Percentiles rank a stretch among this genome's conserved stretches.
These are phyloP conservation scores for Theretra japonica DNA, from an alignment of 2,888 invertebrate species.

Conservation along the genomic window DNA sequence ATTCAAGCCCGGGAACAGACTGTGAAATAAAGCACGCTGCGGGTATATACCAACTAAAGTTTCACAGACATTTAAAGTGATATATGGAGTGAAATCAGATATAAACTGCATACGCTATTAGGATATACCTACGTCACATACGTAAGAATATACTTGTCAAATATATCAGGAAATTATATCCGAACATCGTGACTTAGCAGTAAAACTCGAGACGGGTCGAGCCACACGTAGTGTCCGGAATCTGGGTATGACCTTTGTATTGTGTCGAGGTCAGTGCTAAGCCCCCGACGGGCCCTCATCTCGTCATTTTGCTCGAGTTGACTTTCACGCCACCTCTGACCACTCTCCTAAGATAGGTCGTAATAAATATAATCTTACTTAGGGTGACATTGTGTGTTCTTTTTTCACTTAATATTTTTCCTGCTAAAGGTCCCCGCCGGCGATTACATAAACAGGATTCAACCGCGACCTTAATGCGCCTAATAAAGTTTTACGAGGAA, in stretches of 20 bases:
- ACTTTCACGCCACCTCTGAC: slow-evolving; percentile 54
- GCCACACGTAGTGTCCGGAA: slow-evolving; percentile 20
- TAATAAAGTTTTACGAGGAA: slow-evolving; percentile 84
- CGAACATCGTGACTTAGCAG: not conserved
- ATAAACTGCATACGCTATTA: not conserved
- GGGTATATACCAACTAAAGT: slow-evolving; percentile 23
- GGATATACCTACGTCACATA: not conserved
- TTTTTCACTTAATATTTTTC: slow-evolving; percentile 84
- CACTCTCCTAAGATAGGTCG: slow-evolving; percentile 54
- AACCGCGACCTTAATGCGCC: slow-evolving; percentile 84
- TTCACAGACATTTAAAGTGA: slow-evolving; percentile 10
- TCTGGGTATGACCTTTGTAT: slow-evolving; percentile 19
- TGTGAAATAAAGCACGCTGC: slow-evolving; percentile 45
- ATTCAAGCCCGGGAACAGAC: slow-evolving; percentile 59
- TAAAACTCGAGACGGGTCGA: slow-evolving; percentile 4
- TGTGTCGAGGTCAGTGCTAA: slow-evolving; percentile 37
- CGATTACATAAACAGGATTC: slow-evolving; percentile 85
- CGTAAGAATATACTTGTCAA: not conserved
- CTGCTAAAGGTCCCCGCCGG: slow-evolving; percentile 80
- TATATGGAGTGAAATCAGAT: slow-evolving; percentile 20
- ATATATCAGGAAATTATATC: not conserved
- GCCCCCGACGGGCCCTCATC: slow-evolving; percentile 49
- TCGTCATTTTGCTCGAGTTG: slow-evolving; percentile 51
- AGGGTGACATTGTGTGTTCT: slow-evolving; percentile 76
- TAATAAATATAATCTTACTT: slow-evolving; percentile 74